Conservation (phyloP, 2,113 vertebrate genomes). For the Callipepla squamata region DNA sequence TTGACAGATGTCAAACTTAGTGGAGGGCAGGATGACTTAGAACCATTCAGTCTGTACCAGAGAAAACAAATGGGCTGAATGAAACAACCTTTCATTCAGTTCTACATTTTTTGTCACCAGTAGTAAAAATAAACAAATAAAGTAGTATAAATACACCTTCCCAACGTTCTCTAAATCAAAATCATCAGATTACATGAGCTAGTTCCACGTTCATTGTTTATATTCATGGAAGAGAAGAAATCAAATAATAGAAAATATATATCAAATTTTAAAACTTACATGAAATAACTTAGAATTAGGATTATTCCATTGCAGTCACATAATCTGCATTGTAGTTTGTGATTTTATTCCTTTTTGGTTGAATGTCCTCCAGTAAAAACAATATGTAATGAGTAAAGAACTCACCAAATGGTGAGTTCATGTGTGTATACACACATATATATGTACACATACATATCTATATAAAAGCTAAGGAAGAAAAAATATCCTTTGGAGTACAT, state of each 20-base stretch:
- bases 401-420: background rate
- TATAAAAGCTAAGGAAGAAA: slow-evolving; percentile 13
- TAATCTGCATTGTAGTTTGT: background rate
- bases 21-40: slow-evolving; percentile 45
- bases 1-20: slow-evolving; percentile 48
- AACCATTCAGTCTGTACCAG: slow-evolving; percentile 38
- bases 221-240: background rate
- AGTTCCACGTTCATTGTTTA: background rate
- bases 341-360: slow-evolving; percentile 18
- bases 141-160: background rate
- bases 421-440: no score
- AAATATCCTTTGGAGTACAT: no score
- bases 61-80: slow-evolving; percentile 49
- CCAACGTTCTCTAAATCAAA: background rate
- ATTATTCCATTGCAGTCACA: background rate
- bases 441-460: no score
- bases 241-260: no score
- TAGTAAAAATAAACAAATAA: slow-evolving; percentile 30
- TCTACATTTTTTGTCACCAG: slow-evolving; percentile 40
- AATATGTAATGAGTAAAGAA: background rate
- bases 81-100: slow-evolving; percentile 46
- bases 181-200: background rate
- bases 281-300: background rate
- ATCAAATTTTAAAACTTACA: background rate
- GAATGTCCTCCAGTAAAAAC: no score